Evolutionary conservation across 2,797 vertebrate genomes (phyloP), one percentile per base, ranked within the genome.

Genomic region (Anguilla marmorata): DNA sequence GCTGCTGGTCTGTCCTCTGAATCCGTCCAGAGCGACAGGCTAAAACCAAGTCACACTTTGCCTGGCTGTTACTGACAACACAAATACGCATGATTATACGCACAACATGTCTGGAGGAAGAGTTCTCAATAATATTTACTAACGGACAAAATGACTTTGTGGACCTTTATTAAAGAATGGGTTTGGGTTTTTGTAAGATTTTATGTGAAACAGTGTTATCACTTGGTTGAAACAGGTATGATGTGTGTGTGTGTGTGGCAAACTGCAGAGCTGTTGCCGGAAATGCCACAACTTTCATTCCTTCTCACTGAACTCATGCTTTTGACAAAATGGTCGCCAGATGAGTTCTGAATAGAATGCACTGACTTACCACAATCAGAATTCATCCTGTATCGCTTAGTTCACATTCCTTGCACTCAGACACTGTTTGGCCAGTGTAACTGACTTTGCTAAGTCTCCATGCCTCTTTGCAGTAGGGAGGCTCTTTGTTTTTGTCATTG

Each of bases 1-100:
- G 94, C 93, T 95, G 94, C 95, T 95, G 93, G 93, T 90, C 60
- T 86, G 84, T 91, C 85, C 60, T 69, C 86, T 90, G 84, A 93
- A 88, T 89, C 91, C 88, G 86, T 91, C 91, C 92, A 89, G 30
- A 90, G 85, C 69, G 85, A 87, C 45, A 2, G 50, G 45, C 41
- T 48, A 19, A 24, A 66, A 63, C 24, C 30, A 37, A 66, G 48
- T 48, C 41, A 76, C 82, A 63, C 66, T 76, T 89, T 69, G 69
- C 76, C 80, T 88, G 66, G 79, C 84, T 84, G 86, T 76, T 69
- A 83, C 69, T 58, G 50, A 90, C 85, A 60, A 88, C 79, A 89
- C 85, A 80, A 85, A 89, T 90, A 91, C 84, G 82, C 88, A 87
- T 85, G 88, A 87, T 60, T 89, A 48, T 90, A 92, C 89, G 89